Evolutionary conservation across 2,797 vertebrate species (phyloP).

Genomic region (Novumbra hubbsi): DNA sequence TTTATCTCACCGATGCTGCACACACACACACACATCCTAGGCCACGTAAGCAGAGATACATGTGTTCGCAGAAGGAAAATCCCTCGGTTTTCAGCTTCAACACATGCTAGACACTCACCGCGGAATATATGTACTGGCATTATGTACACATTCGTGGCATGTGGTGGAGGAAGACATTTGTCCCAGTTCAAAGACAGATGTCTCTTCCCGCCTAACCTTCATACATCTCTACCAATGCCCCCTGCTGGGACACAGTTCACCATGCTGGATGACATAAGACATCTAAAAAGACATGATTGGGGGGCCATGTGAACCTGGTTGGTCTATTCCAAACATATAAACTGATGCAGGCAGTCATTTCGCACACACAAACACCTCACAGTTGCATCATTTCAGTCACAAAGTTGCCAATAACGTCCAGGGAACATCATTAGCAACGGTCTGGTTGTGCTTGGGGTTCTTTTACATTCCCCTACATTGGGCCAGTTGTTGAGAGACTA

Average conservation of each 20-base stretch:
- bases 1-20: conserved; percentile 29
- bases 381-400: conserved; percentile 32
- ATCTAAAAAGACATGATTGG: neutral
- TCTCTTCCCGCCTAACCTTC: neutral
- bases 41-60: no score
- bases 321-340: neutral
- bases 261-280: neutral
- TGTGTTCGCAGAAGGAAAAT: neutral
- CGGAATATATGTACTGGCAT: neutral
- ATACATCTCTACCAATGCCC: neutral
- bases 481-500: conserved; percentile 21
- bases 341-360: neutral
- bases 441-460: conserved; percentile 34
- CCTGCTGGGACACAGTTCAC: neutral
- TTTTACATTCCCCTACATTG: conserved; percentile 21
- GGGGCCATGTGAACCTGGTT: neutral
- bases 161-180: neutral
- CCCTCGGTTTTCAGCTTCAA: neutral
- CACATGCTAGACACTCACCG: neutral
- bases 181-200: neutral
- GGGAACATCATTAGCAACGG: conserved; percentile 46
- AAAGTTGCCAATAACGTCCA: conserved; percentile 20
- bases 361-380: neutral
- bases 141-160: neutral
- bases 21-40: conserved; percentile 9